Evolutionary conservation across 1,140 invertebrate genomes (phyloP).

Genomic region (Pseudomyrmex dendroicus): DNA sequence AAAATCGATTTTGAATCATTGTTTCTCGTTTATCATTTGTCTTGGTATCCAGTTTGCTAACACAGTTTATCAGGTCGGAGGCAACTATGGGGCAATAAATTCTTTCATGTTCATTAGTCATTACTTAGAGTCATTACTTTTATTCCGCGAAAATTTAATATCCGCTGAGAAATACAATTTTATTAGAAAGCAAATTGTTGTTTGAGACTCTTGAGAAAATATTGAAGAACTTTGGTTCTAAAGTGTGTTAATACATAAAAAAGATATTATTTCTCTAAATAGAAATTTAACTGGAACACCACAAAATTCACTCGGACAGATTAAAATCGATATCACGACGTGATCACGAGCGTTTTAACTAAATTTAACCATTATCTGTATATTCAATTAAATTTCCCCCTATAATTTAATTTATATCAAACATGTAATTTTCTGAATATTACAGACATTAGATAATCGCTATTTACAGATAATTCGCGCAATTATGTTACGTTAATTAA

Average conservation of each 20-base stretch:
- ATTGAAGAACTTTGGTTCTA: slow-evolving; percentile 7
- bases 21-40: slow-evolving; percentile 34
- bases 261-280: slow-evolving; percentile 33
- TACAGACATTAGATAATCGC: background rate
- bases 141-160: slow-evolving; percentile 22
- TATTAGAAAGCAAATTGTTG: background rate
- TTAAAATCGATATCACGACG: slow-evolving; percentile 26
- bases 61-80: background rate
- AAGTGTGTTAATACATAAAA: slow-evolving; percentile 16
- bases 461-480: background rate
- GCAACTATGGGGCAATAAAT: slow-evolving; percentile 20
- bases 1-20: slow-evolving; percentile 27
- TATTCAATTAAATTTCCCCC: background rate
- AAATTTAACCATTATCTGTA: background rate
- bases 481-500: slow-evolving; percentile 14
- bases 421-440: background rate
- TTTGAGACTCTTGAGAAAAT: background rate
- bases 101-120: slow-evolving; percentile 21
- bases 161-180: background rate
- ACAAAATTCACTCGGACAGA: background rate
- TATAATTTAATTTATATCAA: slow-evolving; percentile 24
- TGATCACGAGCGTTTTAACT: background rate
- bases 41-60: slow-evolving; percentile 1
- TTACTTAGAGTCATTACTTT: slow-evolving; percentile 19
- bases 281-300: background rate